phyloP scores from a whole-genome alignment of 1,140 invertebrate genomes.

The Drosophila suzukii region DNA sequence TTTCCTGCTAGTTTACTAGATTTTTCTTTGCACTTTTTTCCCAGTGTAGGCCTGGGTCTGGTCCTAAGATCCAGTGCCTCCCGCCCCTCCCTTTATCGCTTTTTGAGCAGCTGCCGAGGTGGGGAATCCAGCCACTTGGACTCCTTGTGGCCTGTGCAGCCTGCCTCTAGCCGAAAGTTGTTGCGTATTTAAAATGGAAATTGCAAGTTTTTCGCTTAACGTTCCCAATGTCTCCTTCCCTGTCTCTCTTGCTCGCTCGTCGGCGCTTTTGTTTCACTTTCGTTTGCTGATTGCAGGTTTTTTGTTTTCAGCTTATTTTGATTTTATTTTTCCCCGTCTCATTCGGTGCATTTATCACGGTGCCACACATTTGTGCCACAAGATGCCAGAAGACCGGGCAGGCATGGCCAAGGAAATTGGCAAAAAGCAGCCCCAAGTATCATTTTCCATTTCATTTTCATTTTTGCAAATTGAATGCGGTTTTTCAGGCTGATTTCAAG shows the following conservation, averaged over 20 bases:
- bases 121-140: constrained; percentile 8
- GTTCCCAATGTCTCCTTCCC: constrained; percentile 25
- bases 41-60: constrained; percentile 12
- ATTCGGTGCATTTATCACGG: constrained; percentile 74
- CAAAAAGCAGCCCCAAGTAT: constrained; percentile 52
- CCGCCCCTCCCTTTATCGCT: constrained; percentile 26
- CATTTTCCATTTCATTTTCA: constrained; percentile 67
- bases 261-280: constrained; percentile 81
- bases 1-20: no score
- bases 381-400: constrained; percentile 47
- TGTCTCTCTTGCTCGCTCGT: constrained; percentile 16
- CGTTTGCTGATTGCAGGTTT: constrained; percentile 81
- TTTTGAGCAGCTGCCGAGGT: constrained; percentile 16
- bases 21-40: not conserved
- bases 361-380: constrained; percentile 75
- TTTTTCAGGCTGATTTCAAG: constrained; percentile 24
- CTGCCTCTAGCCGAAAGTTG: constrained; percentile 81
- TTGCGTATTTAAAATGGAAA: constrained; percentile 82
- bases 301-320: constrained; percentile 38
- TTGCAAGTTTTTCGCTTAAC: constrained; percentile 74
- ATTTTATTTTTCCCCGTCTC: constrained; percentile 4
- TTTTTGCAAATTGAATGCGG: constrained; percentile 17
- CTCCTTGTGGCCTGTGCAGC: constrained; percentile 33
- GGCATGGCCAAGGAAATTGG: constrained; percentile 34
- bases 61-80: constrained; percentile 25